Base-by-base conservation (phyloP, 2,888 invertebrate species). In the Girardia tigrina region DNA sequence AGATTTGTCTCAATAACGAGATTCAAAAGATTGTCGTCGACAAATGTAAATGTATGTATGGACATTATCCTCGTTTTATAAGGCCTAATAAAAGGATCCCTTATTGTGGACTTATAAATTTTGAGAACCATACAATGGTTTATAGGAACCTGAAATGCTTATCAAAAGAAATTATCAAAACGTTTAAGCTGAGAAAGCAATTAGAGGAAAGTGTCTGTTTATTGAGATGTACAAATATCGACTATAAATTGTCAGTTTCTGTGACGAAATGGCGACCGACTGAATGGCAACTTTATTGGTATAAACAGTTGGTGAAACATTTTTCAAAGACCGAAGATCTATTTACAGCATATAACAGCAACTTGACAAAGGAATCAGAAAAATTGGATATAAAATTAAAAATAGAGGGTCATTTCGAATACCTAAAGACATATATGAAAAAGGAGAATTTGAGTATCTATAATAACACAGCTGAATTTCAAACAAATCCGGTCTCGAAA, bases 261-360 rank as follows among this genome's bases (percentile, higher is more conserved):
- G 73, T 76, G 2, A 76, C 76, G n/a, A 76, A 76, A 29, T 76
- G 76, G 76, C 27, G 76, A 12, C 36, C 42, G n/a, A 16, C 74
- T 27, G 28, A 74, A 4, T 76, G 76, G 76, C 73, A 76, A 26
- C 26, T 76, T 2, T 72, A 76, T 42, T 76, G 76, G 76, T 23
- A 75, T 27, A 69, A 70, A 36, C 56, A 56, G 23, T n/a, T 56
- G n/a, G 23, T 2, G 6, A n/a, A 56, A 16, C 56, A 56, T 56
- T 56, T 56, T 56, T 23, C n/a, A 56, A 56, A n/a, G n/a, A 20
- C n/a, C n/a, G 8, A 56, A 56, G 56, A 56, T n/a, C 6, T 8
- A 6, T n/a, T 56, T 4, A 23, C n/a, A 56, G 23, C 4, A n/a
- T 56, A 8, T n/a, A 8, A n/a, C 4, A n/a, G 2, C 23, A 28